Conservation (phyloP, 2,888 invertebrate species). For the Agonopterix subpropinquella region DNA sequence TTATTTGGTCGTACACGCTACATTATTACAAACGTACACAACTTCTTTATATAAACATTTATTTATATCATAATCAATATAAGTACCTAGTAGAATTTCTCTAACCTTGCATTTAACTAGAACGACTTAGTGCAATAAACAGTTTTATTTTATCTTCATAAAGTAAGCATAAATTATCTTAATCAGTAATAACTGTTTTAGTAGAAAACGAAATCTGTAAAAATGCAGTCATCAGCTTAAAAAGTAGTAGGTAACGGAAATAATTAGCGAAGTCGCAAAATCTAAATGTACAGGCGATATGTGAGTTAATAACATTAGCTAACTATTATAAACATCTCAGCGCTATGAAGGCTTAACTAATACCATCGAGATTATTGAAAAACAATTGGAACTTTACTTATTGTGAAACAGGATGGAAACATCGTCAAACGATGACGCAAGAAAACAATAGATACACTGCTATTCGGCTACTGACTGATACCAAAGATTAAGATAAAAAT, state of each 20-base stretch:
- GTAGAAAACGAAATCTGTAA: slow-evolving; percentile 19
- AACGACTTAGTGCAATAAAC: slow-evolving; percentile 45
- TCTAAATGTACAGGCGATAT: slow-evolving; percentile 28
- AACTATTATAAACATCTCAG: background rate
- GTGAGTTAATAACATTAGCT: slow-evolving; percentile 21
- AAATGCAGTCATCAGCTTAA: slow-evolving; percentile 39
- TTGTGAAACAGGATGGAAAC: no score
- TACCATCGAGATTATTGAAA: no score
- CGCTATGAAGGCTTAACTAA: background rate
- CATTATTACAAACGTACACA: slow-evolving; percentile 51
- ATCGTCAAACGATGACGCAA: no score
- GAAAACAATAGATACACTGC: no score
- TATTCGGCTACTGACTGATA: no score
- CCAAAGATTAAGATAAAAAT: no score
- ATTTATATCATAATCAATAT: slow-evolving; percentile 30
- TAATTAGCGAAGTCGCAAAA: slow-evolving; percentile 16
- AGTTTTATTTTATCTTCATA: slow-evolving; percentile 15
- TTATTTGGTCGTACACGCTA: slow-evolving; percentile 57
- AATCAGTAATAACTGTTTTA: slow-evolving; percentile 21
- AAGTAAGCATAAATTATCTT: slow-evolving; percentile 14
- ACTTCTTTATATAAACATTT: slow-evolving; percentile 50
- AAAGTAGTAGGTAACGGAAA: slow-evolving; percentile 22
- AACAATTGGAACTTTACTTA: no score
- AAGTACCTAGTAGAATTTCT: slow-evolving; percentile 38
- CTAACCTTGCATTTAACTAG: slow-evolving; percentile 41